Percentiles rank a stretch among this genome's conserved stretches.
These are phyloP conservation scores for Drosophila prostipennis DNA, from an alignment of 2,888 invertebrate species.

Conservation along the genomic window DNA sequence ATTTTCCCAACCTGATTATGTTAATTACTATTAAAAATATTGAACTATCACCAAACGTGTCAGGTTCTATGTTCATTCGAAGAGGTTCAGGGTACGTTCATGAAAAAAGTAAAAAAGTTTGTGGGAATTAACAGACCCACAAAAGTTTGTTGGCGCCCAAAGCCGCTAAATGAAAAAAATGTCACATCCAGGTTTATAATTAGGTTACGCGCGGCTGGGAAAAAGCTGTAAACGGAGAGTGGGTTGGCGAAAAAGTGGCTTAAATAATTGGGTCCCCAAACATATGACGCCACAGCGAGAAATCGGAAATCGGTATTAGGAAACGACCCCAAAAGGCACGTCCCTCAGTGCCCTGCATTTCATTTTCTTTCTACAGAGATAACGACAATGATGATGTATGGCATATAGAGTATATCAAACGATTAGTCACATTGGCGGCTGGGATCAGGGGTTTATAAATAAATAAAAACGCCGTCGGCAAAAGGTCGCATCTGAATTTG, in stretches of 20 bases:
- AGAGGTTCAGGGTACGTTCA: slow-evolving; percentile 19
- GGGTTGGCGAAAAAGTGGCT: neutral
- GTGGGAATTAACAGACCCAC: slow-evolving; percentile 17
- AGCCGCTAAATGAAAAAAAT: slow-evolving; percentile 50
- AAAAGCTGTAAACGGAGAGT: slow-evolving; percentile 46
- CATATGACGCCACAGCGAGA: slow-evolving; percentile 28
- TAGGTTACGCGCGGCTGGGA: slow-evolving; percentile 73
- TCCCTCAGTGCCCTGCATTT: slow-evolving; percentile 30
- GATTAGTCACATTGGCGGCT: slow-evolving; percentile 35
- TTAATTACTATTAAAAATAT: slow-evolving; percentile 27
- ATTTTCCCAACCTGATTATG: neutral
- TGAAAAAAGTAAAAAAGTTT: slow-evolving; percentile 12
- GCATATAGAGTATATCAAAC: slow-evolving; percentile 16
- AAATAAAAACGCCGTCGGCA: slow-evolving; percentile 1
- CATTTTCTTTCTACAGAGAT: neutral
- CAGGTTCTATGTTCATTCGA: neutral
- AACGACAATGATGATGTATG: slow-evolving; percentile 29
- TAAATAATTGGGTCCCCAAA: slow-evolving; percentile 30
- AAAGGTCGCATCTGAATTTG: slow-evolving; percentile 11
- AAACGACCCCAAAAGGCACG: slow-evolving; percentile 56
- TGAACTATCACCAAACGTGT: slow-evolving; percentile 32
- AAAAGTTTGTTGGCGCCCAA: slow-evolving; percentile 37
- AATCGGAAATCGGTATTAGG: slow-evolving; percentile 4
- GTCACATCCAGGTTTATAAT: slow-evolving; percentile 68
- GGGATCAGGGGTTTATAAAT: slow-evolving; percentile 17